A percentile compares a stretch with the other conserved stretches of the same genome.
phyloP scores from a whole-genome alignment of 1,140 invertebrate species.

The Lamellibrachia luymesi region DNA sequence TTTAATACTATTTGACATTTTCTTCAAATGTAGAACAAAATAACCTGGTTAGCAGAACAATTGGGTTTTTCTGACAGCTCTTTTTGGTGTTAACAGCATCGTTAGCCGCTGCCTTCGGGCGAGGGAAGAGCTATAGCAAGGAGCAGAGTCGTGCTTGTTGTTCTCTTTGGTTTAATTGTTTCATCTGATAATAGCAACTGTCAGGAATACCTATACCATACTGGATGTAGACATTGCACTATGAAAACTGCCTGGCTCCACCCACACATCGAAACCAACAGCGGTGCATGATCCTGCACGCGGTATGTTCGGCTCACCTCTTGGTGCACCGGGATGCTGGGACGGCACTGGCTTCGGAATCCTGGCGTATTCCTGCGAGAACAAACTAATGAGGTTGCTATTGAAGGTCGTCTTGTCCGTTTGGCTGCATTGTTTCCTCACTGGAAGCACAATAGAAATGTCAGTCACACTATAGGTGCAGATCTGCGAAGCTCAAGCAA shows the following conservation, averaged over 20 bases:
- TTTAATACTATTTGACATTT: no score
- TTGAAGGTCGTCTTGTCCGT: slow-evolving; percentile 77
- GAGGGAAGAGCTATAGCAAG: not conserved
- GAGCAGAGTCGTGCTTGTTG: not conserved
- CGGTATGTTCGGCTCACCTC: not conserved
- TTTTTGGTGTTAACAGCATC: not conserved
- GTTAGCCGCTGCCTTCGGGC: no score
- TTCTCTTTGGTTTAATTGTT: slow-evolving; percentile 8
- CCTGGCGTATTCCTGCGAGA: slow-evolving; percentile 72
- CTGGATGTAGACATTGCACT: not conserved
- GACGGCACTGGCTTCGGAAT: slow-evolving; percentile 29
- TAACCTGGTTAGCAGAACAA: no score
- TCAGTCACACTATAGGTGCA: no score
- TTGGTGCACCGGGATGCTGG: slow-evolving; percentile 11
- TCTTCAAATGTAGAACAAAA: no score
- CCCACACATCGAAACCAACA: not conserved
- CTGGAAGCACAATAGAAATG: not conserved
- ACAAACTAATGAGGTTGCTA: slow-evolving; percentile 75
- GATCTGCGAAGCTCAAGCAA: not conserved
- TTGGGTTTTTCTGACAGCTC: not conserved
- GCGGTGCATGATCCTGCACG: not conserved
- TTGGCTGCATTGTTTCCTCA: slow-evolving; percentile 62
- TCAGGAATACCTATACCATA: slow-evolving; percentile 27
- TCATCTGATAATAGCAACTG: slow-evolving; percentile 14
- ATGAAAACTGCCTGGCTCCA: not conserved